Conservation (phyloP, 2,888 invertebrate species). For the Drosophila differens region DNA sequence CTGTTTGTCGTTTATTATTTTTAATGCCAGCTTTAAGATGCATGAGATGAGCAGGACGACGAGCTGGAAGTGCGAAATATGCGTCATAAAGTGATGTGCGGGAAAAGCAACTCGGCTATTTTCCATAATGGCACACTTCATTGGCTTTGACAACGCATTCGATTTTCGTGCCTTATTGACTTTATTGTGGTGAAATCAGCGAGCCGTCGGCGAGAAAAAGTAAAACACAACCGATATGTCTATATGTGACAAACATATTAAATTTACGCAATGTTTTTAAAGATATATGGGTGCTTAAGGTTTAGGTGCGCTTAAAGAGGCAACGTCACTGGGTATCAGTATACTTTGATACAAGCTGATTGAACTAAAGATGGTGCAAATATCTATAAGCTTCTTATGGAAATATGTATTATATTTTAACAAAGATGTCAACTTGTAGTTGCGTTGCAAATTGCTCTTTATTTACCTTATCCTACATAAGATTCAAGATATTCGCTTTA, state of each 20-base stretch:
- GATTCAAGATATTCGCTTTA: not conserved
- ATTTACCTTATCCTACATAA: not conserved
- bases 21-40: constrained; percentile 48
- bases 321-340: not conserved
- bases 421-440: not conserved
- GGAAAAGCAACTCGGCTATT: constrained; percentile 54
- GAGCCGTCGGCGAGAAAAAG: constrained; percentile 10
- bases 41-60: constrained; percentile 8
- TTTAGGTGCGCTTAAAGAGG: not conserved
- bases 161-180: constrained; percentile 72
- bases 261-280: constrained; percentile 12
- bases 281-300: not conserved
- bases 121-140: constrained; percentile 69
- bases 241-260: constrained; percentile 2
- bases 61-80: constrained; percentile 32
- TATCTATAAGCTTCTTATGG: not conserved
- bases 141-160: constrained; percentile 60
- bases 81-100: constrained; percentile 52
- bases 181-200: constrained; percentile 64
- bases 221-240: constrained; percentile 4
- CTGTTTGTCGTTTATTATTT: constrained; percentile 5
- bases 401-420: not conserved
- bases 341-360: not conserved
- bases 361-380: not conserved
- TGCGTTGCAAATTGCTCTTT: not conserved